A percentile compares a stretch with the other conserved stretches of the same genome.
Evolutionary conservation across 2,888 invertebrate species (phyloP).

Genomic region (Cryptocephalus moraei): DNA sequence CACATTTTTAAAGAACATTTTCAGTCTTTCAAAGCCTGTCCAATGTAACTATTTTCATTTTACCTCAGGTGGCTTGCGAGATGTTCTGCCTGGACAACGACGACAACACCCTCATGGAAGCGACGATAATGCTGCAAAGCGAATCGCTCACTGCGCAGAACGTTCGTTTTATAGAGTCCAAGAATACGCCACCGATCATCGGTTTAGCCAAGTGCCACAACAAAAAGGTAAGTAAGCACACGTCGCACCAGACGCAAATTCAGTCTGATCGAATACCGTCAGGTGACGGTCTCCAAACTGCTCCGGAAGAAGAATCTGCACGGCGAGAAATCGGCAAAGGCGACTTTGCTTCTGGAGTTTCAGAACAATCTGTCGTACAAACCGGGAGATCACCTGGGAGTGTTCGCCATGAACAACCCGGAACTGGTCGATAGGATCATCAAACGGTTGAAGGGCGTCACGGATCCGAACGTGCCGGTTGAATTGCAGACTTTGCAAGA

Average conservation of each 20-base stretch:
- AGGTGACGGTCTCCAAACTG: conserved; percentile 47
- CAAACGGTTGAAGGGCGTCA: conserved; percentile 52
- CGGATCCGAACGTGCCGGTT: conserved; percentile 58
- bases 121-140: conserved; percentile 67
- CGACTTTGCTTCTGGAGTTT: conserved; percentile 53
- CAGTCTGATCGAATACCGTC: no score
- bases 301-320: conserved; percentile 53
- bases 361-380: conserved; percentile 59
- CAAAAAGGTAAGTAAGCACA: conserved; percentile 48
- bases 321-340: conserved; percentile 47
- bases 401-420: conserved; percentile 72
- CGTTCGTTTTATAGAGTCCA: conserved; percentile 61
- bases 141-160: conserved; percentile 68
- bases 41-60: no score
- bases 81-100: conserved; percentile 90
- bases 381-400: conserved; percentile 90
- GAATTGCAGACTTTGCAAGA: conserved; percentile 78
- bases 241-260: no score
- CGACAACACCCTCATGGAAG: conserved; percentile 74
- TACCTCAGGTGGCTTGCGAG: conserved; percentile 70
- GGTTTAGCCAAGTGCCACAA: conserved; percentile 61
- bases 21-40: neutral
- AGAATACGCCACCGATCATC: conserved; percentile 36
- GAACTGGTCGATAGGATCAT: conserved; percentile 74
- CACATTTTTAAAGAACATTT: neutral